phyloP scores from a whole-genome alignment of 2,888 invertebrate genomes.

The Ariolimax columbianus region DNA sequence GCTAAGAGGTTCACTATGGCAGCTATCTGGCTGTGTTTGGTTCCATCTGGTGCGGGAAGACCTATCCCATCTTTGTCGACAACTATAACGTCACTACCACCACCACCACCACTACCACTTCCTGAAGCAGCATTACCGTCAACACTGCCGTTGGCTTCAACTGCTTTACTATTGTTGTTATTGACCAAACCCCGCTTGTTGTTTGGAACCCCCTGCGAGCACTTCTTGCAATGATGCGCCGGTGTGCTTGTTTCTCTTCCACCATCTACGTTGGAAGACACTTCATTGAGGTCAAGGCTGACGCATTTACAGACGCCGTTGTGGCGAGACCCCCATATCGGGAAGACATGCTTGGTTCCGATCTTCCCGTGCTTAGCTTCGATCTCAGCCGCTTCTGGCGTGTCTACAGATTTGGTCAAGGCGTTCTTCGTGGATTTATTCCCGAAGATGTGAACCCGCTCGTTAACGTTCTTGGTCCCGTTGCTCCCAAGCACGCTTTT shows the following conservation, averaged over 20 bases:
- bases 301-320: conserved; percentile 17
- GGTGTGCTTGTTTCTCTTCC: not conserved
- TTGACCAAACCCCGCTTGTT: conserved; percentile 11
- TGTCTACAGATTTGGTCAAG: conserved; percentile 47
- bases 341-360: conserved; percentile 47
- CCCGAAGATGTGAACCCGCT: conserved; percentile 30
- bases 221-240: conserved; percentile 9
- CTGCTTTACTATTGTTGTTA: conserved; percentile 23
- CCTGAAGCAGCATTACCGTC: not conserved
- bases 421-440: conserved; percentile 37
- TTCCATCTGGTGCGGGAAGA: not conserved
- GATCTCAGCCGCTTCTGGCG: conserved; percentile 48
- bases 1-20: conserved; percentile 54
- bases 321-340: conserved; percentile 51
- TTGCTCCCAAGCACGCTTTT: not conserved
- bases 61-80: not conserved
- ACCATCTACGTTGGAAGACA: not conserved
- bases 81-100: too few species aligned
- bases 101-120: not conserved
- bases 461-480: conserved; percentile 20
- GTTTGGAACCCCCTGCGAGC: conserved; percentile 21
- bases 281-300: not conserved
- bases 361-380: conserved; percentile 43
- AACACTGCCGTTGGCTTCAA: not conserved
- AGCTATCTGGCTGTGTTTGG: conserved; percentile 41